A percentile compares a stretch with the other conserved stretches of the same genome.
These are phyloP conservation scores for Marcusenius ussheri DNA, from an alignment of 2,113 vertebrate genomes.

Conservation along the genomic window DNA sequence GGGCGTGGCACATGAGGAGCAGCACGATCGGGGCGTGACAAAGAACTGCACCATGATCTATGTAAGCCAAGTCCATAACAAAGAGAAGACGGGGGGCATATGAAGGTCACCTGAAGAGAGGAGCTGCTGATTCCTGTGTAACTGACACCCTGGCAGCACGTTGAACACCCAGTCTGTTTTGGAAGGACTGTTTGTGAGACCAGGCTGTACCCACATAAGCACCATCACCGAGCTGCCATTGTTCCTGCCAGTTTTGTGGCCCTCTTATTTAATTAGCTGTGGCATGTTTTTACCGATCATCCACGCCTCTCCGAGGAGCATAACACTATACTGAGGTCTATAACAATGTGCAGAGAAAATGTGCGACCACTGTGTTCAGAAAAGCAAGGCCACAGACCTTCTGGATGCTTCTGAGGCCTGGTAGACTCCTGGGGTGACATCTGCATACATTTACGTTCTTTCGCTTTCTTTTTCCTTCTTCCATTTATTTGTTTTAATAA, in stretches of 20 bases:
- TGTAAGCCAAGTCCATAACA: not conserved
- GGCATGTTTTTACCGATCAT: conserved; percentile 7
- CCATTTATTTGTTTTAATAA: not conserved
- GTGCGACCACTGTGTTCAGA: not conserved
- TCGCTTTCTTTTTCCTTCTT: conserved; percentile 3
- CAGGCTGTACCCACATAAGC: not conserved
- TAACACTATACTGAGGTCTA: not conserved
- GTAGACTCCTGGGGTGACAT: not conserved
- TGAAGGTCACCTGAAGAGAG: not conserved
- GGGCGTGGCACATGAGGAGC: no score
- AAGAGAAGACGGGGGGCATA: not conserved
- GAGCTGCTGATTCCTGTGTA: not conserved
- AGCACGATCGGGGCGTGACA: no score
- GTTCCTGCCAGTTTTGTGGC: conserved; percentile 14
- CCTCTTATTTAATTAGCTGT: conserved; percentile 23
- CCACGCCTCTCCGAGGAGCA: not conserved
- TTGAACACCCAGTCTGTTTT: not conserved
- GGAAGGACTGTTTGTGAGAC: not conserved
- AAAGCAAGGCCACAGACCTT: not conserved
- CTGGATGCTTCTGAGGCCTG: not conserved
- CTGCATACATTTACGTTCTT: not conserved
- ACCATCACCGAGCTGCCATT: not conserved
- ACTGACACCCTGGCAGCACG: not conserved
- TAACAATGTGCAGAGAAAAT: not conserved
- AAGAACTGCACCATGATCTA: not conserved